Evolutionary conservation across 2,888 invertebrate species (phyloP), one percentile per base, ranked within the genome.

Genomic region (Homarus gammarus): DNA sequence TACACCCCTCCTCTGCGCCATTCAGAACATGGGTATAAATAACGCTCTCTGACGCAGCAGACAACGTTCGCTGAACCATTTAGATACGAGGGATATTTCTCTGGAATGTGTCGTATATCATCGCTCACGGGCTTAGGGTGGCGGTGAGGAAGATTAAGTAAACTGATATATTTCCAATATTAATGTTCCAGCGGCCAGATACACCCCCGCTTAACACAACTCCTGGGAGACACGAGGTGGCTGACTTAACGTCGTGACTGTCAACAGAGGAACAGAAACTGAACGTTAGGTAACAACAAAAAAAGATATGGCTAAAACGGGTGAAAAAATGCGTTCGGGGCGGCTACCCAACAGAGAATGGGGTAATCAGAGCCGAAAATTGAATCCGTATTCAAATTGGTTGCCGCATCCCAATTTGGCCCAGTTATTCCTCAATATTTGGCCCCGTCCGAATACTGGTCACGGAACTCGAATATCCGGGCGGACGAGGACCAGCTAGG

Each of bases 331-430:
- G 75, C 12, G n/a, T 22, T 15, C n/a, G 12, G 40, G 36, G 2
- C 40, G 75, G 75, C 49, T 49, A n/a, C 75, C 44, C 75, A 49
- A 15, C 70, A 70, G 83, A 83, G 83, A 83, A 83, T 83, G 83
- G 83, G 70, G 83, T 83, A 83, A 83, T 83, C 83, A 83, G 70
- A 83, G 40, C 49, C 36, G 83, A 83, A 83, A 83, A 83, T 83
- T 83, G 83, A 83, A 83, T 83, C 83, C 83, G 70, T 70, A 83
- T 83, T 83, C 70, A 68, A 83, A 83, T 83, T 72, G 72, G 83
- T 72, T 5, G 83, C 70, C 22, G 33, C 31, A 36, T 70, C 49
- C 83, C 44, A 22, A 49, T 49, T 70, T 70, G 6, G 27, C 33
- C 44, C 44, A 68, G 44, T 49, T 83, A 70, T 83, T 70, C 83